Conservation (phyloP, 1,140 invertebrate species). For the Campoletis sonorensis region DNA sequence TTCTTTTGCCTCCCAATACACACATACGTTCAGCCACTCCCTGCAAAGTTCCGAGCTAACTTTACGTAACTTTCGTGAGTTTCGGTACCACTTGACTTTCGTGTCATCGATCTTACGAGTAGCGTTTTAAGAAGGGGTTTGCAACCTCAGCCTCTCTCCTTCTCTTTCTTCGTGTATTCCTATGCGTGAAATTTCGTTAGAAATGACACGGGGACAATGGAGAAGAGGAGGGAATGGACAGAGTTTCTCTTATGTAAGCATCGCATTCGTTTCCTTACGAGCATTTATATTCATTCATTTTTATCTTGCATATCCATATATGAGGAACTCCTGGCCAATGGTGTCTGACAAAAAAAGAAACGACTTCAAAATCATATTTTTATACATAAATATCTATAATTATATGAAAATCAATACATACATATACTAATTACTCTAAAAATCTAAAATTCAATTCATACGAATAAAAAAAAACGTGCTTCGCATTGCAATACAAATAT, state of each 20-base stretch:
- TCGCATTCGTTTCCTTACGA: constrained; percentile 43
- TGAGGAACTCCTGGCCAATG: background rate
- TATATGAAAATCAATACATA: too few species aligned
- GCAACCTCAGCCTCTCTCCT: constrained; percentile 34
- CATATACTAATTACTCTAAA: too few species aligned
- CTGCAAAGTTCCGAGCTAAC: constrained; percentile 47
- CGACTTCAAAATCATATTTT: background rate
- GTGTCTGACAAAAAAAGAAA: background rate
- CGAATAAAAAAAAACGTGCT: too few species aligned
- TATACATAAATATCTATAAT: background rate
- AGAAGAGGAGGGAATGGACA: constrained; percentile 5
- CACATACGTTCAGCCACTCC: constrained; percentile 5
- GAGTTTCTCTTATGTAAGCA: constrained; percentile 67
- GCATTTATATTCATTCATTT: constrained; percentile 37
- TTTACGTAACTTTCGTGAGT: constrained; percentile 64
- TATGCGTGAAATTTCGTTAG: constrained; percentile 64
- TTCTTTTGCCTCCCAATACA: background rate
- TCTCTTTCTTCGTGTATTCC: background rate
- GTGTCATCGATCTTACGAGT: constrained; percentile 67
- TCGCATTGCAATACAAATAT: too few species aligned
- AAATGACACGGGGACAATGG: constrained; percentile 56
- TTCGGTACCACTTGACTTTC: constrained; percentile 68
- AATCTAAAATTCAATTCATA: background rate
- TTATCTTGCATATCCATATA: constrained; percentile 15
- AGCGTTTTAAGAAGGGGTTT: constrained; percentile 41